A percentile compares a stretch with the other conserved stretches of the same genome.
These are phyloP conservation scores for Nasonia longicornis DNA, from an alignment of 1,140 invertebrate genomes.

Conservation along the genomic window DNA sequence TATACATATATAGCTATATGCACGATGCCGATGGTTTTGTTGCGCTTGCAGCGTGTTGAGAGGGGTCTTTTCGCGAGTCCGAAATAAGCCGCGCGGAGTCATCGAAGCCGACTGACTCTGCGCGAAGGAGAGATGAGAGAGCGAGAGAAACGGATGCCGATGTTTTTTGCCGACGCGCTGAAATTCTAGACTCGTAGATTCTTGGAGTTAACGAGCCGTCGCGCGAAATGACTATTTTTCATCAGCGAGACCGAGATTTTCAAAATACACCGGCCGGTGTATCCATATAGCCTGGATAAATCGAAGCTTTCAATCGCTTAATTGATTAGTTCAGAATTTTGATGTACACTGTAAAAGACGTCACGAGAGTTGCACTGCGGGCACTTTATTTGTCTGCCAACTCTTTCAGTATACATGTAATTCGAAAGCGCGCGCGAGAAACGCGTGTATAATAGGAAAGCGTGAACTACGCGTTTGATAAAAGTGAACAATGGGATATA, in stretches of 20 bases:
- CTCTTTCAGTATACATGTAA: not conserved
- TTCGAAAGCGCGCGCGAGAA: not conserved
- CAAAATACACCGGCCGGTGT: too few relatives aligned
- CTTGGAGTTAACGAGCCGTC: not conserved
- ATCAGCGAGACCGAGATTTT: not conserved
- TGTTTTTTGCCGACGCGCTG: not conserved
- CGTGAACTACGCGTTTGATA: slow-evolving; percentile 18
- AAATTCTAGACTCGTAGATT: slow-evolving; percentile 1
- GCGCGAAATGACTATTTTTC: not conserved
- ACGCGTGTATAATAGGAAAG: not conserved
- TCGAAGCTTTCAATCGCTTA: too few relatives aligned
- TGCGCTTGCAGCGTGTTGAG: not conserved
- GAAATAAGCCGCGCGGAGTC: not conserved
- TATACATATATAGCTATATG: slow-evolving; percentile 35
- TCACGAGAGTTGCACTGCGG: too few relatives aligned
- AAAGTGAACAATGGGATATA: slow-evolving; percentile 6
- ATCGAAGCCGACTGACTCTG: not conserved
- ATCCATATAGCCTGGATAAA: too few relatives aligned
- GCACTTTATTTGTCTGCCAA: not conserved
- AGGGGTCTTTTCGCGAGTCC: not conserved
- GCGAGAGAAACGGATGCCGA: not conserved
- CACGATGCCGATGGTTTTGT: too few relatives aligned
- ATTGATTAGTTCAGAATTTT: too few relatives aligned
- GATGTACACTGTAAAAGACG: too few relatives aligned
- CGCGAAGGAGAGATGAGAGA: not conserved